Evolutionary conservation across 1,140 invertebrate species (phyloP).

Genomic region (Drosophila kurseongensis): DNA sequence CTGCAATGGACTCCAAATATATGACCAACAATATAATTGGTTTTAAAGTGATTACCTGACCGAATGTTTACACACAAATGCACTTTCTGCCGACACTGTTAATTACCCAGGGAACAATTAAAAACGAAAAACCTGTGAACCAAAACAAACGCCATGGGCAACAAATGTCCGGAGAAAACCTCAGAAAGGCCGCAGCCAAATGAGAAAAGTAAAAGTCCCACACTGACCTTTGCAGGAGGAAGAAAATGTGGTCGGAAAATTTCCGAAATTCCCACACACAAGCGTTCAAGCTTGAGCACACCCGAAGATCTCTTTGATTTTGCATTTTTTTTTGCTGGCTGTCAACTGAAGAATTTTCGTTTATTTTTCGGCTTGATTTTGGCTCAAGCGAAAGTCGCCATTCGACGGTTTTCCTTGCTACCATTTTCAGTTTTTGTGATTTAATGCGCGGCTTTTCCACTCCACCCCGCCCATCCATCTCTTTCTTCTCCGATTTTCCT

Average conservation of each 20-base stretch:
- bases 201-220: constrained; percentile 58
- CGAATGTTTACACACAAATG: constrained; percentile 27
- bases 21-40: constrained; percentile 12
- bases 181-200: constrained; percentile 24
- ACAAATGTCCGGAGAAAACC: constrained; percentile 15
- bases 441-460: constrained; percentile 67
- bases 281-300: constrained; percentile 17
- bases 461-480: constrained; percentile 12
- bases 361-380: constrained; percentile 44
- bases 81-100: constrained; percentile 28
- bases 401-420: constrained; percentile 51
- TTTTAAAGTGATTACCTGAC: constrained; percentile 14
- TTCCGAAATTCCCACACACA: constrained; percentile 54
- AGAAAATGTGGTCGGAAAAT: constrained; percentile 44
- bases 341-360: constrained; percentile 53
- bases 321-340: constrained; percentile 39
- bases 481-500: constrained; percentile 9
- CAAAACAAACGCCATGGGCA: constrained; percentile 17
- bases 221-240: constrained; percentile 53
- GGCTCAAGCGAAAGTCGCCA: constrained; percentile 65
- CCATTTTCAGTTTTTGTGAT: constrained; percentile 69
- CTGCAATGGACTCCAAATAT: neutral
- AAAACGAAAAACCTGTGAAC: constrained; percentile 31
- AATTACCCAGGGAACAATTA: constrained; percentile 44
- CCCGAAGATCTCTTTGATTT: constrained; percentile 50